Conservation (phyloP, 2,888 invertebrate species). For the Drosophila ezoana region DNA sequence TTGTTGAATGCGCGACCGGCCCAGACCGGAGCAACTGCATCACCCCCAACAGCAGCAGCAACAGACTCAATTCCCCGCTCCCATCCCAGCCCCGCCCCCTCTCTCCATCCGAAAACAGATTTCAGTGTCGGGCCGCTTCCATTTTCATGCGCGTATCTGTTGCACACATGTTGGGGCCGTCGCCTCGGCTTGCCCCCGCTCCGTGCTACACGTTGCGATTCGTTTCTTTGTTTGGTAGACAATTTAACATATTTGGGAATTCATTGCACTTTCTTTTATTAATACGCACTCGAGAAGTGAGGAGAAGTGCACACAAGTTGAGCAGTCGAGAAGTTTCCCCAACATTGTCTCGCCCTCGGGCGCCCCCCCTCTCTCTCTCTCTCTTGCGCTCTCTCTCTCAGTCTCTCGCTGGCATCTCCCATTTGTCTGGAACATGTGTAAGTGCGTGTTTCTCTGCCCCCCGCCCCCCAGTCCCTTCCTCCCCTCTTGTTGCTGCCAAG, state of each 20-base stretch:
- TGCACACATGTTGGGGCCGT: conserved; percentile 70
- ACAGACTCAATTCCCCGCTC: background rate
- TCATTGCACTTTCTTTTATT: conserved; percentile 80
- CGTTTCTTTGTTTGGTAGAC: conserved; percentile 78
- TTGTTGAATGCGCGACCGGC: conserved; percentile 57
- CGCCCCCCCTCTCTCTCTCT: conserved; percentile 7
- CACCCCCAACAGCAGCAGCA: conserved; percentile 31
- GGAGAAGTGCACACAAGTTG: conserved; percentile 37
- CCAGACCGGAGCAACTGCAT: conserved; percentile 35
- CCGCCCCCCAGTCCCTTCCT: background rate
- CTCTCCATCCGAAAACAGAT: conserved; percentile 16
- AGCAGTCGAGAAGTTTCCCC: conserved; percentile 49
- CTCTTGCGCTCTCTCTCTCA: conserved; percentile 14
- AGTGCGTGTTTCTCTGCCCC: conserved; percentile 44
- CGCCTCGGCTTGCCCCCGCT: conserved; percentile 8
- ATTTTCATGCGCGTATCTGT: conserved; percentile 68
- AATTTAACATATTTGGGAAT: conserved; percentile 82
- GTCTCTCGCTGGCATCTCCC: conserved; percentile 17
- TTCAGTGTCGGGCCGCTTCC: conserved; percentile 42
- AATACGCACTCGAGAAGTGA: conserved; percentile 70
- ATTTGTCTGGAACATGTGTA: conserved; percentile 72
- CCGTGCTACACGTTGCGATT: conserved; percentile 14
- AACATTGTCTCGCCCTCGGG: conserved; percentile 6
- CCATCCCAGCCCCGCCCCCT: conserved; percentile 12
- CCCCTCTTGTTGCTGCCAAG: background rate